Percentiles rank a stretch among this genome's conserved stretches.
These are phyloP conservation scores for Micronycteris hirsuta DNA, from an alignment of 2,113 vertebrate species.

Conservation along the genomic window DNA sequence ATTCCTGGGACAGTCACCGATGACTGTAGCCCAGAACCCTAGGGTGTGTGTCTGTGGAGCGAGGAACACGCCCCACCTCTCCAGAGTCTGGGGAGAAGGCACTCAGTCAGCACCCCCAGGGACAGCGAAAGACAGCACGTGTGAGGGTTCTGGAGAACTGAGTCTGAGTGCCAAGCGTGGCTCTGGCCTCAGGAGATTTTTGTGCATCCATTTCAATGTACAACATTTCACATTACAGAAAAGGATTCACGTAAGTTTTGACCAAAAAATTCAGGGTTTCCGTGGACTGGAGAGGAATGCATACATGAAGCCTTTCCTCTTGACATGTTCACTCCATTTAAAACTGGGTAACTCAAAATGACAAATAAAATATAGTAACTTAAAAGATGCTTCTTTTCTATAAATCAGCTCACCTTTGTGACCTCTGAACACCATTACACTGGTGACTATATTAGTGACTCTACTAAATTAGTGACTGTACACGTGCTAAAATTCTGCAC, in stretches of 20 bases:
- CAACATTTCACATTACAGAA: background rate
- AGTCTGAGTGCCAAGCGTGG: background rate
- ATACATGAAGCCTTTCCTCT: background rate
- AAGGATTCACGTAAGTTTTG: background rate
- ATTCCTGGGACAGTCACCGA: background rate
- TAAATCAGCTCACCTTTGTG: background rate
- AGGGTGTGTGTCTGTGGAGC: rapidly evolving
- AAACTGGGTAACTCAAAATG: background rate
- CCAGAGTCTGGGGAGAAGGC: background rate
- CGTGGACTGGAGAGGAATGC: background rate
- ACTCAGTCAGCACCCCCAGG: background rate
- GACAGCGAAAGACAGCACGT: background rate
- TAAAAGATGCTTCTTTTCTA: background rate
- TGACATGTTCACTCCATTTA: background rate
- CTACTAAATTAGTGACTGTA: background rate
- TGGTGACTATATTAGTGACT: background rate
- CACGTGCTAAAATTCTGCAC: background rate
- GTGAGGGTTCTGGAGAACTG: background rate
- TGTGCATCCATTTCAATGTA: background rate
- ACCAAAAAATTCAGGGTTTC: background rate
- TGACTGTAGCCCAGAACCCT: background rate
- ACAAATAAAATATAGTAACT: background rate
- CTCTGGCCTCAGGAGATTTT: background rate
- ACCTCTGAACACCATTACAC: background rate
- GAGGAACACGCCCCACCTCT: background rate